Evolutionary conservation across 2,113 vertebrate genomes (phyloP).

Genomic region (Desmodus rotundus): DNA sequence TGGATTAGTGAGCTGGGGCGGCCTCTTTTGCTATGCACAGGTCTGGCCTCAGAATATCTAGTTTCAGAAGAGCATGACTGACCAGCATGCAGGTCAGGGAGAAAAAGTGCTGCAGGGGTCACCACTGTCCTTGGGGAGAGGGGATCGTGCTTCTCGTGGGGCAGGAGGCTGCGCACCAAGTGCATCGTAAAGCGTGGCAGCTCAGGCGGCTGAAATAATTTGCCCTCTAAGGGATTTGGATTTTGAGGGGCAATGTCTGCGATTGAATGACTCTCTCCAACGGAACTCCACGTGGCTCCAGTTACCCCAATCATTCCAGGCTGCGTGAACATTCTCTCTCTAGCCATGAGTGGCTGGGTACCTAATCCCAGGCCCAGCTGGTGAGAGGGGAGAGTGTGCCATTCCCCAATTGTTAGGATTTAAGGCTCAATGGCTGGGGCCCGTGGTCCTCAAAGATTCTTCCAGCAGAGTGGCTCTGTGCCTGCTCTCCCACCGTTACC

Average conservation of each 20-base stretch:
- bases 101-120: conserved; percentile 59
- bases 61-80: conserved; percentile 69
- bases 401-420: not conserved
- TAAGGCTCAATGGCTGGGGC: not conserved
- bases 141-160: conserved; percentile 46
- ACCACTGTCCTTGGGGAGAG: conserved; percentile 57
- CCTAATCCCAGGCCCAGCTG: not conserved
- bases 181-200: conserved; percentile 5
- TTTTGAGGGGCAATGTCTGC: conserved; percentile 44
- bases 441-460: not conserved
- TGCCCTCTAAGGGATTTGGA: conserved; percentile 51
- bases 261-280: conserved; percentile 36
- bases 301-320: conserved; percentile 42
- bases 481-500: not conserved
- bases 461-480: not conserved
- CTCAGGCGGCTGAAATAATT: conserved; percentile 59
- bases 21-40: conserved; percentile 55
- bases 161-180: conserved; percentile 43
- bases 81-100: conserved; percentile 60
- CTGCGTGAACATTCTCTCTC: conserved; percentile 38
- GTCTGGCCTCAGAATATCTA: conserved; percentile 50
- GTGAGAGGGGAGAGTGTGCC: not conserved
- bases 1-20: conserved; percentile 61
- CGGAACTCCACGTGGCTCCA: conserved; percentile 30
- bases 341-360: not conserved